These are phyloP conservation scores for Drosophila acutilabella DNA, from an alignment of 2,888 invertebrate genomes.

Conservation along the genomic window DNA sequence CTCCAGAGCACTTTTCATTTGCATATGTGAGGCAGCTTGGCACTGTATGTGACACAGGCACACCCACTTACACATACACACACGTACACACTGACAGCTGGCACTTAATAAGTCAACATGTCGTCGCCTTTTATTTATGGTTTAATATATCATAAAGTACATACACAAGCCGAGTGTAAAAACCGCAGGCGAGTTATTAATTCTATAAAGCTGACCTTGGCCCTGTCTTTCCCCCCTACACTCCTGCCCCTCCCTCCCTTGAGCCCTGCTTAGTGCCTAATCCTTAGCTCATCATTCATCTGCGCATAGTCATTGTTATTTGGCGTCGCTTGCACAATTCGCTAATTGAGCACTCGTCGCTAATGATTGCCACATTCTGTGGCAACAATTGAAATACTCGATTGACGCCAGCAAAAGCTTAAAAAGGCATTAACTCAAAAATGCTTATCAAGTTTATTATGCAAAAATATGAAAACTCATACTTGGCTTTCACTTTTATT, in stretches of 20 bases:
- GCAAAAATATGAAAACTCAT: background rate
- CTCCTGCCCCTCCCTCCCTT: background rate
- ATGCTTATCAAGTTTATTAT: background rate
- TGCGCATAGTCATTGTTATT: conserved; percentile 40
- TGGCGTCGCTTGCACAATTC: conserved; percentile 50
- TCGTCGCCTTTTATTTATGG: conserved; percentile 23
- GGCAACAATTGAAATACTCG: conserved; percentile 23
- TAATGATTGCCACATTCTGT: conserved; percentile 33
- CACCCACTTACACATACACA: background rate
- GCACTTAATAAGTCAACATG: conserved; percentile 65
- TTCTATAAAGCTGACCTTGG: conserved; percentile 28
- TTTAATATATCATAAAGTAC: background rate
- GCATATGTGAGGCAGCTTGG: conserved; percentile 52
- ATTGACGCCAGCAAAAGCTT: conserved; percentile 42
- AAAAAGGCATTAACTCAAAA: conserved; percentile 51
- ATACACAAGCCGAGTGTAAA: background rate
- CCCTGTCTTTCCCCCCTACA: background rate
- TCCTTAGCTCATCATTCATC: conserved; percentile 37
- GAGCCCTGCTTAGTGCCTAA: background rate
- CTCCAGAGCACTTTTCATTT: conserved; percentile 48
- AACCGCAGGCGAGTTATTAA: conserved; percentile 42
- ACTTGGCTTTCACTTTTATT: conserved; percentile 3
- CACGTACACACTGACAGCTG: conserved; percentile 14
- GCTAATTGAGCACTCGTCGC: conserved; percentile 60
- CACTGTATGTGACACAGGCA: conserved; percentile 10